Evolutionary conservation across 2,113 vertebrate genomes (phyloP), one percentile per base, ranked within the genome.

Genomic region (Microtus montanus): DNA sequence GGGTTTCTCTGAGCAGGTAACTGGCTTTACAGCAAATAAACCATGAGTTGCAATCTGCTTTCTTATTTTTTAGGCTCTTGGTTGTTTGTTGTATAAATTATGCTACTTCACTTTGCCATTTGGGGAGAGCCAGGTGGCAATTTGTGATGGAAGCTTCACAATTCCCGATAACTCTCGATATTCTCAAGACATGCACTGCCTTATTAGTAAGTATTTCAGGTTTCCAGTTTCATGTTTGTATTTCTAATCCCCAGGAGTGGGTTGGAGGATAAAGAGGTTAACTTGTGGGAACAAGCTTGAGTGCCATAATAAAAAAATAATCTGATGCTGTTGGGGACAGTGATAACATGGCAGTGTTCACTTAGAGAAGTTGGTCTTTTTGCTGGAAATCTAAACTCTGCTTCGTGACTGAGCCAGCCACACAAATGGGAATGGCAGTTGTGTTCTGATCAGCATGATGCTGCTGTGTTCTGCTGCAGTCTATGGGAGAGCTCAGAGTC

Each of bases 121-220:
- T n/a, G 99, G 99, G 47, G 99, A 99, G 98, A 99, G 99, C 97
- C 99, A 99, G 98, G 99, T 99, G 96, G 99, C 99, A 41, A 99
- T 99, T 98, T 99, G 99, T 94, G 99, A 99, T 15, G 99, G 99
- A 96, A 99, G 98, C 97, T 99, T 99, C 98, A 99, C 99, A 92
- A 99, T 99, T 96, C 99, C 99, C 2, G 99, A 99, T 98, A 99
- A 99, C 66, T 99, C 99, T 0, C 98, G 99, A 89, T 99, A 99
- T 98, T 99, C 99, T 12, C 99, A 99, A 83, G 99, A 99, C 96
- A 99, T 99, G 99, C 99, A 99, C 98, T 99, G 99, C 98, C 99
- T 99, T 97, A 99, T 99, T 97, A 98, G 99, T 99, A 98, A 99
- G 99, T 99, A 97, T 97, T 86, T 92, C 14, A 79, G 38, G 2